Percentiles rank a stretch among this genome's conserved stretches.
Evolutionary conservation across 2,888 invertebrate species (phyloP).

Genomic region (Hecatera dysodea): DNA sequence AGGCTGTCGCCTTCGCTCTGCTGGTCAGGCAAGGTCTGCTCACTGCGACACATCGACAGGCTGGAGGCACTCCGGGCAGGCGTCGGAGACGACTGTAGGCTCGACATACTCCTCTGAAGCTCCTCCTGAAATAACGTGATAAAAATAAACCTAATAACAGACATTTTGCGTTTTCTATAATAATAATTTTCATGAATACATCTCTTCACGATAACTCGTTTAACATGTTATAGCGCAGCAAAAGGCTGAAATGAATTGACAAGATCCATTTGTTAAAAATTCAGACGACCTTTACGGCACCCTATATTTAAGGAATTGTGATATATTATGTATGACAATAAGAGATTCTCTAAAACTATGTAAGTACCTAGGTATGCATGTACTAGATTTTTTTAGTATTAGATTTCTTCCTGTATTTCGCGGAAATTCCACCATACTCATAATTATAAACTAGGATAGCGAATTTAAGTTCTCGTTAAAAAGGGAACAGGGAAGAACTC

Average conservation of each 20-base stretch:
- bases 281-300: slow-evolving; percentile 12
- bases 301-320: not conserved
- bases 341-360: not conserved
- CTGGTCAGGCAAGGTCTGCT: slow-evolving; percentile 61
- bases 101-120: slow-evolving; percentile 73
- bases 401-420: too few relatives aligned
- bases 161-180: not conserved
- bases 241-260: slow-evolving; percentile 13
- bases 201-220: not conserved
- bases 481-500: too few relatives aligned
- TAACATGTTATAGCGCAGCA: slow-evolving; percentile 30
- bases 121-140: slow-evolving; percentile 63
- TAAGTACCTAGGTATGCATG: too few relatives aligned
- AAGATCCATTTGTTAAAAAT: not conserved
- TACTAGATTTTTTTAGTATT: too few relatives aligned
- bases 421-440: too few relatives aligned
- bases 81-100: slow-evolving; percentile 74
- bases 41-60: slow-evolving; percentile 73
- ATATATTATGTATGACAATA: not conserved
- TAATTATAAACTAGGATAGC: too few relatives aligned
- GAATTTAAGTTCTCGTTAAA: too few relatives aligned
- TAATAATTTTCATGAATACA: not conserved
- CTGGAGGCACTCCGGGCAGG: slow-evolving; percentile 77
- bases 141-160: not conserved
- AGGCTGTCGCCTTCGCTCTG: slow-evolving; percentile 70